A percentile compares a stretch with the other conserved stretches of the same genome.
Evolutionary conservation across 53 echinoderm and acorn worm species (phyloP).

Genomic region (Holothuria scabra): DNA sequence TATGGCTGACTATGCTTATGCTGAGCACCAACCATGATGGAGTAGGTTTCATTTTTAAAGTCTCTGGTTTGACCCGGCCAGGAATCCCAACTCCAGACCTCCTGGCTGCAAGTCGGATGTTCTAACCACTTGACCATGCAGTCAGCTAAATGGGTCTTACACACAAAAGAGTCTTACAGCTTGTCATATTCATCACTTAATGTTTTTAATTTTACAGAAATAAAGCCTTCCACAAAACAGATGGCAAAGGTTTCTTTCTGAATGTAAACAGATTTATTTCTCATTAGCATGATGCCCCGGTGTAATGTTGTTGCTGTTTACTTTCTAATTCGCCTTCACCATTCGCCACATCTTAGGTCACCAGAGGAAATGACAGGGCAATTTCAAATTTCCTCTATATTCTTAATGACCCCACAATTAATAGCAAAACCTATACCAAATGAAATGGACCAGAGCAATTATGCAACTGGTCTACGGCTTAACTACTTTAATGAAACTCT

Average conservation of each 20-base stretch:
- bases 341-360: conserved; percentile 8
- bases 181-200: no score
- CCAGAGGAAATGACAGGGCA: conserved; percentile 38
- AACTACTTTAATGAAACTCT: neutral
- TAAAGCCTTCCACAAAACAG: no score
- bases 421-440: conserved; percentile 22
- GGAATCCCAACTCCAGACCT: no score
- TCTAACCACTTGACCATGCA: no score
- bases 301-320: conserved; percentile 21
- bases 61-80: no score
- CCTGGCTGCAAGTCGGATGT: no score
- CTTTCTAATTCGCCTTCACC: neutral
- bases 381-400: conserved; percentile 48
- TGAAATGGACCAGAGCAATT: conserved; percentile 27
- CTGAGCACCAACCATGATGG: no score
- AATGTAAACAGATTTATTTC: conserved; percentile 49
- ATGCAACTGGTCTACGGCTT: conserved; percentile 45
- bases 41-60: no score
- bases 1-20: no score
- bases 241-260: neutral
- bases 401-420: conserved; percentile 53
- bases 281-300: conserved; percentile 30
- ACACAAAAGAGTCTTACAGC: no score
- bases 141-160: no score
- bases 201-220: no score